Conservation (phyloP, 2,113 vertebrate species). For the Scatophagus argus region DNA sequence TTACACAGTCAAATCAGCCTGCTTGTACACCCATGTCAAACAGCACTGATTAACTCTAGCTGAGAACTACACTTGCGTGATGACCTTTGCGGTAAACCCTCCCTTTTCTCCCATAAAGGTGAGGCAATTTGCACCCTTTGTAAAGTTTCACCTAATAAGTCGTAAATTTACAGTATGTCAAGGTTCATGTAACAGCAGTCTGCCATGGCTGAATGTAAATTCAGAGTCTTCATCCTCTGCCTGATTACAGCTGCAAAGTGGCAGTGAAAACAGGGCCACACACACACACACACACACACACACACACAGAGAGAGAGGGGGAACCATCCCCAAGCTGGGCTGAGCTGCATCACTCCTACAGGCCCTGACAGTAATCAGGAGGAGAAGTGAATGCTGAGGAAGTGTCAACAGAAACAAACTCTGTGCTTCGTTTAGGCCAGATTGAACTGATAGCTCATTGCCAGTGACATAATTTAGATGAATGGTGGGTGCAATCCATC, state of each 20-base stretch:
- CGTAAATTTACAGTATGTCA: conserved; percentile 23
- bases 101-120: conserved; percentile 34
- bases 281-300: conserved; percentile 9
- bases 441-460: conserved; percentile 85
- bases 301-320: conserved; percentile 12
- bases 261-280: conserved; percentile 45
- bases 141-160: conserved; percentile 46
- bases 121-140: conserved; percentile 31
- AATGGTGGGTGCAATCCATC: conserved; percentile 88
- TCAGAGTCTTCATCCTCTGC: conserved; percentile 8
- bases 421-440: conserved; percentile 82
- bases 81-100: conserved; percentile 45
- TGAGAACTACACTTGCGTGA: background rate
- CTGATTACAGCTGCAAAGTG: conserved; percentile 50
- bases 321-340: conserved; percentile 1
- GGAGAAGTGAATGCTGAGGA: conserved; percentile 80
- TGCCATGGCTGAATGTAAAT: conserved; percentile 34
- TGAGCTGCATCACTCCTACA: conserved; percentile 54
- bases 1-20: conserved; percentile 22
- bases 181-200: conserved; percentile 25
- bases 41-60: conserved; percentile 25
- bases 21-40: conserved; percentile 24
- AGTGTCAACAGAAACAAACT: conserved; percentile 84
- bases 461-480: conserved; percentile 91
- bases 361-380: conserved; percentile 81